Evolutionary conservation across 2,888 invertebrate species (phyloP).

Genomic region (Erpobdella octoculata): DNA sequence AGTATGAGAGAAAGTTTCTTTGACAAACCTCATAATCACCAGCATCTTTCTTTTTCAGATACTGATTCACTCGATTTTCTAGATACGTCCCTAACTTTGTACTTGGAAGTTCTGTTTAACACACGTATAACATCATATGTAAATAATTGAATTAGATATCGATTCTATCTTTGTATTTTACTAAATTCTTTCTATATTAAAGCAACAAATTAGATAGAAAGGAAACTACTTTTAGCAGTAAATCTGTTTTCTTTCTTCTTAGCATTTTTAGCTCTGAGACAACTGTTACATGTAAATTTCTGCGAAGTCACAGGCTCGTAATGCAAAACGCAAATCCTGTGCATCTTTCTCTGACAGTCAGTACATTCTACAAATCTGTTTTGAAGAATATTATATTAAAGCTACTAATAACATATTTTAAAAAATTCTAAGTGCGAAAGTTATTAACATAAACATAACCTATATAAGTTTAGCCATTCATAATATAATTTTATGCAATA

Average conservation of each 20-base stretch:
- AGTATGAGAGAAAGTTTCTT: no score
- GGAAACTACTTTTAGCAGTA: conserved; percentile 69
- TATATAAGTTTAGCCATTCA: no score
- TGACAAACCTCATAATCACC: conserved; percentile 81
- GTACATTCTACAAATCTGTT: conserved; percentile 75
- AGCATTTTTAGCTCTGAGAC: conserved; percentile 68
- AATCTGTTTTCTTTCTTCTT: conserved; percentile 95
- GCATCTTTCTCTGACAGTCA: conserved; percentile 92
- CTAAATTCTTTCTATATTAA: no score
- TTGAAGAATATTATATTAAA: neutral
- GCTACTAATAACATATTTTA: neutral
- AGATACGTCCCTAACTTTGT: conserved; percentile 93
- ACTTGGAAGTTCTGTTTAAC: conserved; percentile 61
- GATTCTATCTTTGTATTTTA: no score
- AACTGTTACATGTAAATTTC: conserved; percentile 79
- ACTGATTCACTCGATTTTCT: conserved; percentile 93
- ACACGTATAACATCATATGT: no score
- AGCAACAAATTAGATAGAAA: no score
- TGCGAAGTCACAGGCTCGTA: conserved; percentile 68
- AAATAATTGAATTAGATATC: no score
- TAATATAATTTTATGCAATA: no score
- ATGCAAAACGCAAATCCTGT: conserved; percentile 94
- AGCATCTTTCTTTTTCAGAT: conserved; percentile 84
- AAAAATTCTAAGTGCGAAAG: neutral
- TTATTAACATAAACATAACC: no score